phyloP scores from a whole-genome alignment of 2,113 vertebrate species.

The Proterorhinus semilunaris region DNA sequence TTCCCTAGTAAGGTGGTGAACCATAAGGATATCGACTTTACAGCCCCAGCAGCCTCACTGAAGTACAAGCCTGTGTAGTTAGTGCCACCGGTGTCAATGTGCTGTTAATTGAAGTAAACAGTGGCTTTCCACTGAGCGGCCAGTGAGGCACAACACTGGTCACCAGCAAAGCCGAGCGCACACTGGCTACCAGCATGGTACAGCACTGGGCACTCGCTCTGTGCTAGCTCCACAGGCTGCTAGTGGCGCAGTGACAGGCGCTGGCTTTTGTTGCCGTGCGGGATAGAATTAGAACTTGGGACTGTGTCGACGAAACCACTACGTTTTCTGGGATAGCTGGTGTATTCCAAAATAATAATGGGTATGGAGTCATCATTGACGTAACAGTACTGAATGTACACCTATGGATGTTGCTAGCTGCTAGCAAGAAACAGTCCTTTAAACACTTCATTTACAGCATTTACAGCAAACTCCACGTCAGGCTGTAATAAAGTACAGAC shows the following conservation, averaged over 20 bases:
- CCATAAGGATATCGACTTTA: background rate
- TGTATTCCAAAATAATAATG: too few relatives aligned
- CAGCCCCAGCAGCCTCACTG: slow-evolving; percentile 1
- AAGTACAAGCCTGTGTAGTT: background rate
- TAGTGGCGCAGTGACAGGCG: slow-evolving; percentile 43
- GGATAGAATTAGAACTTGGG: background rate
- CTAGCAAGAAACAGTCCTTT: too few relatives aligned
- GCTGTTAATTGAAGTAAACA: slow-evolving; percentile 25
- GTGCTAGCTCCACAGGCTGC: slow-evolving; percentile 52
- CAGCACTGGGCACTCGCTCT: slow-evolving; percentile 75
- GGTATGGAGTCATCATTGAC: too few relatives aligned
- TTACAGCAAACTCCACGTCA: too few relatives aligned
- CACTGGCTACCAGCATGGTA: slow-evolving; percentile 83
- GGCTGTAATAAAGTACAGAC: too few relatives aligned
- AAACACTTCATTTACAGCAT: too few relatives aligned
- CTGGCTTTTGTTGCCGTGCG: background rate
- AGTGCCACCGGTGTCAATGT: slow-evolving; percentile 7
- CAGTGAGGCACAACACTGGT: slow-evolving; percentile 79
- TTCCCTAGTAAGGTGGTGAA: slow-evolving; percentile 5
- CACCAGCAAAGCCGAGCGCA: slow-evolving; percentile 76
- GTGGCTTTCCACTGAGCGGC: slow-evolving; percentile 73
- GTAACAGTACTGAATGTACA: too few relatives aligned
- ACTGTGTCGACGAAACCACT: background rate
- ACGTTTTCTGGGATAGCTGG: too few relatives aligned
- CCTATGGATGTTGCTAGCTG: too few relatives aligned